These are phyloP conservation scores for Callipepla squamata DNA, from an alignment of 2,113 vertebrate genomes.

Conservation along the genomic window DNA sequence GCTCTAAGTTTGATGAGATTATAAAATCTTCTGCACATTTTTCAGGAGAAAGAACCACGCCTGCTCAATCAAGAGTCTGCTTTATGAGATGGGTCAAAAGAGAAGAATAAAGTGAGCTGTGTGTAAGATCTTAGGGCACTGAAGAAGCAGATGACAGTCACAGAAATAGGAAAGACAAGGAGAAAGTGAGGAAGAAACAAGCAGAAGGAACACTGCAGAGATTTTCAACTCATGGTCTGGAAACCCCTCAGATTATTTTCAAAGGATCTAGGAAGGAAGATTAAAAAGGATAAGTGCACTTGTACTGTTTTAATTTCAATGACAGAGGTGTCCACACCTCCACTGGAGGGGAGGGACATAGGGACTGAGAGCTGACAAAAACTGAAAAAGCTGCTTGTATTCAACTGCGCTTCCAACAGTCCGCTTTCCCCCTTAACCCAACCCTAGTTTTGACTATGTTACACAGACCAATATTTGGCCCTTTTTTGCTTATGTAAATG, in stretches of 20 bases:
- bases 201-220: background rate
- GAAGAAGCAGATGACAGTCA: background rate
- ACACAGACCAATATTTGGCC: slow-evolving; percentile 30
- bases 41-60: background rate
- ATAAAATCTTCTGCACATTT: background rate
- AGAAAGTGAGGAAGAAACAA: background rate
- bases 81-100: background rate
- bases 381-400: background rate
- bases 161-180: background rate
- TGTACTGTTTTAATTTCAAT: background rate
- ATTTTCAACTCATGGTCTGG: background rate
- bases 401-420: background rate
- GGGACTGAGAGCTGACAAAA: background rate
- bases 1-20: background rate
- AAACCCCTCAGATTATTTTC: background rate
- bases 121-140: background rate
- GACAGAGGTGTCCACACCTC: background rate
- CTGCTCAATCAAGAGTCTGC: background rate
- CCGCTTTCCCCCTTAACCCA: background rate
- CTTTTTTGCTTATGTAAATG: slow-evolving; percentile 20
- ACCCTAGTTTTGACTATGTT: background rate
- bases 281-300: background rate
- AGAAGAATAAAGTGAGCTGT: background rate
- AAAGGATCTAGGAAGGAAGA: background rate
- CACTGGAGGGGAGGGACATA: background rate